phyloP scores from a whole-genome alignment of 37 sponge, comb jelly and placozoan species.

The Cliona cf. orientalis region DNA sequence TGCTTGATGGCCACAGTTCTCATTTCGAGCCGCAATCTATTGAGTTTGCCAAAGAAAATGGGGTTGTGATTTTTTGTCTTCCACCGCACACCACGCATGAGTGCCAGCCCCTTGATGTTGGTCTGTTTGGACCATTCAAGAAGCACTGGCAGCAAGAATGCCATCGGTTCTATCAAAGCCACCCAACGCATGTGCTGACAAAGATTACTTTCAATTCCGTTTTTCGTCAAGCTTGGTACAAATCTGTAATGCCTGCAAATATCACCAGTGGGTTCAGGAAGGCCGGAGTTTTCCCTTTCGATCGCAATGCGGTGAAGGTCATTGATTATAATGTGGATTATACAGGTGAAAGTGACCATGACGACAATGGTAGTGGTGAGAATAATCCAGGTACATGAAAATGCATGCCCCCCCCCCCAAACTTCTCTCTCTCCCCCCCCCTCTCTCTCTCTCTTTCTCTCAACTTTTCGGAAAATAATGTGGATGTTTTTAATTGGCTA shows the following conservation, averaged over 20 bases:
- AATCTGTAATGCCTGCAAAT: not conserved
- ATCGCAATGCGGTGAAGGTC: too few relatives aligned
- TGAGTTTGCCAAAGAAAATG: slow-evolving; percentile 9
- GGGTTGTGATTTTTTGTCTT: slow-evolving; percentile 15
- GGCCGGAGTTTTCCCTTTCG: too few relatives aligned
- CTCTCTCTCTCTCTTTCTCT: too few relatives aligned
- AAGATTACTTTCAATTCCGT: not conserved
- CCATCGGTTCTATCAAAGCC: not conserved
- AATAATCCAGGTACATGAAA: too few relatives aligned
- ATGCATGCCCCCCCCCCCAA: too few relatives aligned
- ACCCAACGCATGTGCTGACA: too few relatives aligned
- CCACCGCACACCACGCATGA: slow-evolving; percentile 12
- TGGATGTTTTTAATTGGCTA: too few relatives aligned
- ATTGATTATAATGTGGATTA: too few relatives aligned
- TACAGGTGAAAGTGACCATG: too few relatives aligned
- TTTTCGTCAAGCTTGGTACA: slow-evolving; percentile 11
- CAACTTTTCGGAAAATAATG: too few relatives aligned
- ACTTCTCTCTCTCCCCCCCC: too few relatives aligned
- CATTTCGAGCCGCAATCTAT: slow-evolving; percentile 15
- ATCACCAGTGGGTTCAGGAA: slow-evolving; percentile 1
- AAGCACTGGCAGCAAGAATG: not conserved
- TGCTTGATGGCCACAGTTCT: slow-evolving; percentile 27
- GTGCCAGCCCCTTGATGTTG: not conserved
- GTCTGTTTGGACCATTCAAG: not conserved
- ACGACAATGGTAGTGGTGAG: too few relatives aligned